Conservation (phyloP, 1,140 invertebrate species). For the Drosophila busckii region DNA sequence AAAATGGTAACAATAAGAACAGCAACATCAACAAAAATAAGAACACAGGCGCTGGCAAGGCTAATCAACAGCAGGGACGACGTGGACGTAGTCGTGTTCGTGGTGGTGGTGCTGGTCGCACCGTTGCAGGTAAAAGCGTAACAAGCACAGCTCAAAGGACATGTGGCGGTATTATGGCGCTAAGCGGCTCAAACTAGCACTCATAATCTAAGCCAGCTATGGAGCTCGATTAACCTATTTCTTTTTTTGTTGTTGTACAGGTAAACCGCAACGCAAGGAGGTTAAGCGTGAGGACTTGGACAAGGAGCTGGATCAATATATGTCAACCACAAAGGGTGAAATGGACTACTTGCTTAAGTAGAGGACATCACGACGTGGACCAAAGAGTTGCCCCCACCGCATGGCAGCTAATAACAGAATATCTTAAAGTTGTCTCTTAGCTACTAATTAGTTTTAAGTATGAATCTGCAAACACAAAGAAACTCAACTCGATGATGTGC, state of each 20-base stretch:
- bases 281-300: constrained; percentile 75
- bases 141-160: constrained; percentile 31
- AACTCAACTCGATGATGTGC: background rate
- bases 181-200: background rate
- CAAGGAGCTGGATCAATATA: constrained; percentile 75
- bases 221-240: constrained; percentile 2
- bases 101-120: constrained; percentile 52
- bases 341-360: constrained; percentile 70
- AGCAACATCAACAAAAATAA: constrained; percentile 30
- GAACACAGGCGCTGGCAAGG: constrained; percentile 18
- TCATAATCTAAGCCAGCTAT: background rate
- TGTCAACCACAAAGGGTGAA: constrained; percentile 74
- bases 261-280: constrained; percentile 33
- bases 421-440: constrained; percentile 36
- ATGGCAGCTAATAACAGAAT: constrained; percentile 27
- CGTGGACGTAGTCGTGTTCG: constrained; percentile 73
- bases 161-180: constrained; percentile 13
- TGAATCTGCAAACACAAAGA: constrained; percentile 1
- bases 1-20: constrained; percentile 46
- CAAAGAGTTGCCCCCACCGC: constrained; percentile 31
- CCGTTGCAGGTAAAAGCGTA: constrained; percentile 72
- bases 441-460: constrained; percentile 42
- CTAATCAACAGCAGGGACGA: constrained; percentile 38
- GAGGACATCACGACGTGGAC: background rate
- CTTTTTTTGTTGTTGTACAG: constrained; percentile 17